A percentile compares a stretch with the other conserved stretches of the same genome.
phyloP scores from a whole-genome alignment of 2,888 invertebrate genomes.

The Panzeria rudis region DNA sequence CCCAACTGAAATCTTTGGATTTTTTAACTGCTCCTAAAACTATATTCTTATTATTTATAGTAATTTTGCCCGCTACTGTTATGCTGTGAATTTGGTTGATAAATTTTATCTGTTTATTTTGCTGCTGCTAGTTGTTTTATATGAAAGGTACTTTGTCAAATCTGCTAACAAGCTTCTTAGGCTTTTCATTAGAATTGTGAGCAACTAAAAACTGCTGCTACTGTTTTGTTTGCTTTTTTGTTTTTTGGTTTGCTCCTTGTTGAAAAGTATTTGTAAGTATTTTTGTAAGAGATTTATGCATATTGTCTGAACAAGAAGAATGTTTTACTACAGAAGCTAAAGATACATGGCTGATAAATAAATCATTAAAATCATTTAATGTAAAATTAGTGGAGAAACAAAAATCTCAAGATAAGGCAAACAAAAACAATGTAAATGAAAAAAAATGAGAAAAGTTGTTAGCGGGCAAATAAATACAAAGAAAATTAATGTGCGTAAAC shows the following conservation, averaged over 20 bases:
- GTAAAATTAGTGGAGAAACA: conserved; percentile 32
- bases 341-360: conserved; percentile 53
- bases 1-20: background rate
- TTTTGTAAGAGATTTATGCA: conserved; percentile 46
- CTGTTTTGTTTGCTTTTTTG: conserved; percentile 11
- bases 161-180: conserved; percentile 65
- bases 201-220: conserved; percentile 1
- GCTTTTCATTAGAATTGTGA: conserved; percentile 41
- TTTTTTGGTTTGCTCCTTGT: background rate
- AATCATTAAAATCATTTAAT: conserved; percentile 64
- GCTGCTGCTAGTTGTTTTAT: conserved; percentile 27
- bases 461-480: background rate
- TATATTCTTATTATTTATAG: background rate
- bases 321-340: conserved; percentile 8
- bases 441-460: background rate
- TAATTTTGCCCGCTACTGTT: background rate
- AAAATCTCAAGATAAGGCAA: conserved; percentile 8
- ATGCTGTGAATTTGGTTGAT: background rate
- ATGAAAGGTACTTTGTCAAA: conserved; percentile 64
- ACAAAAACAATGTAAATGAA: background rate
- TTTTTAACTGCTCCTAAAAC: background rate
- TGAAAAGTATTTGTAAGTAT: background rate
- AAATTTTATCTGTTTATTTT: conserved; percentile 23
- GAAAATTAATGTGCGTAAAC: conserved; percentile 20
- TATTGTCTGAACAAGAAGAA: conserved; percentile 18